These are phyloP conservation scores for Moxostoma hubbsi DNA, from an alignment of 2,797 vertebrate genomes.

Conservation along the genomic window DNA sequence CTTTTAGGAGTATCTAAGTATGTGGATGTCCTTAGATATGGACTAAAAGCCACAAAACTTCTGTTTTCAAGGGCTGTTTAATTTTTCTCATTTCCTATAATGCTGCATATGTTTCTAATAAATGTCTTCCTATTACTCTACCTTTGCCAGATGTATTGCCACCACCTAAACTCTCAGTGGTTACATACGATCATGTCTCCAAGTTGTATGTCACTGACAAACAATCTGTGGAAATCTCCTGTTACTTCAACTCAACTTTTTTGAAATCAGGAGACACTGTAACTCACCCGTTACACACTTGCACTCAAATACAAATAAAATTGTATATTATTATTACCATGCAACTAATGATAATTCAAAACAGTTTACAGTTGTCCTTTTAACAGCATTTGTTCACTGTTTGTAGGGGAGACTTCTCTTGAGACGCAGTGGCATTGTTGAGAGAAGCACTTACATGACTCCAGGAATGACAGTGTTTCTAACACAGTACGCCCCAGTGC, in stretches of 20 bases:
- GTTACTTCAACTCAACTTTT: conserved; percentile 26
- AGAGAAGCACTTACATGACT: rapidly evolving
- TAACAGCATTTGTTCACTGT: background rate
- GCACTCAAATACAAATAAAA: too few relatives aligned
- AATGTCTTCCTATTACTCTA: background rate
- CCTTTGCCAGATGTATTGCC: conserved; percentile 45
- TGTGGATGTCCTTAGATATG: too few relatives aligned
- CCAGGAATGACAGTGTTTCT: background rate
- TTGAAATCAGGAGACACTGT: conserved; percentile 22
- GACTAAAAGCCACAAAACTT: too few relatives aligned
- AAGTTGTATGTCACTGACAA: conserved; percentile 37
- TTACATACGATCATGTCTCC: background rate
- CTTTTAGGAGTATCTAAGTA: too few relatives aligned
- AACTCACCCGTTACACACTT: conserved; percentile 6
- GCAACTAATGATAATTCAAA: background rate
- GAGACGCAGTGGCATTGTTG: background rate
- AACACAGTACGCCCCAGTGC: background rate
- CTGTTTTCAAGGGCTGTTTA: too few relatives aligned
- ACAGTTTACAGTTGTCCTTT: background rate
- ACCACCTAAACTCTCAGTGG: conserved; percentile 46
- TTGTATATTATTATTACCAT: background rate
- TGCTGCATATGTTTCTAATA: background rate
- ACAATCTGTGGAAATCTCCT: conserved; percentile 46
- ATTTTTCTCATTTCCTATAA: background rate
- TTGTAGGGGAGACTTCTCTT: conserved; percentile 33